Evolutionary conservation across 1,140 invertebrate species (phyloP).

Genomic region (Heliconius himera): DNA sequence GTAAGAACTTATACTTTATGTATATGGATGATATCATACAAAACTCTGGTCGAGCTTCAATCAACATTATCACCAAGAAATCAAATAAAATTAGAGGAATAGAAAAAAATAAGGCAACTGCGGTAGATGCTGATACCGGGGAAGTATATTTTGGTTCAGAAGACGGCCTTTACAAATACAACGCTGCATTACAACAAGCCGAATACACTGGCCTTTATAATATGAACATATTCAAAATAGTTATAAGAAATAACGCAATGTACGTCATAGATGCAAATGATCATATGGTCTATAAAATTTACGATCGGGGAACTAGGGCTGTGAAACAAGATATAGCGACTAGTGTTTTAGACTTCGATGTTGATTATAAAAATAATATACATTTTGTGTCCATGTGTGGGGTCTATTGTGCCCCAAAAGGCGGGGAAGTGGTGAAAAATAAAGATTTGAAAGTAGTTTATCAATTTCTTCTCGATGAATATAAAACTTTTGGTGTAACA

Average conservation of each 20-base stretch:
- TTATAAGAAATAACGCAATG: constrained; percentile 68
- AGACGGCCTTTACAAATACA: constrained; percentile 70
- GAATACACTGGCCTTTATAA: constrained; percentile 67
- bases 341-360: constrained; percentile 68
- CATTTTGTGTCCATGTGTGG: constrained; percentile 71
- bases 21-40: constrained; percentile 71
- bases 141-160: constrained; percentile 74
- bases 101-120: constrained; percentile 67
- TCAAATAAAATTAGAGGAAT: constrained; percentile 64
- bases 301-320: constrained; percentile 45
- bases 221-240: constrained; percentile 68
- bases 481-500: constrained; percentile 57
- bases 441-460: constrained; percentile 60
- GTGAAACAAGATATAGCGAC: constrained; percentile 56
- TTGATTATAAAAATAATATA: constrained; percentile 62
- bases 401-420: constrained; percentile 59
- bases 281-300: constrained; percentile 69
- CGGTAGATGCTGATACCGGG: constrained; percentile 62
- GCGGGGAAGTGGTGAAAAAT: constrained; percentile 63
- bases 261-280: constrained; percentile 69
- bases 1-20: constrained; percentile 71
- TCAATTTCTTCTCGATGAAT: constrained; percentile 63
- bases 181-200: constrained; percentile 58
- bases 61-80: constrained; percentile 67
- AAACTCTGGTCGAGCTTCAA: constrained; percentile 66